Percentiles rank a stretch among this genome's conserved stretches.
These are phyloP conservation scores for Leptinotarsa undecemlineata DNA, from an alignment of 1,140 invertebrate genomes.

Conservation along the genomic window DNA sequence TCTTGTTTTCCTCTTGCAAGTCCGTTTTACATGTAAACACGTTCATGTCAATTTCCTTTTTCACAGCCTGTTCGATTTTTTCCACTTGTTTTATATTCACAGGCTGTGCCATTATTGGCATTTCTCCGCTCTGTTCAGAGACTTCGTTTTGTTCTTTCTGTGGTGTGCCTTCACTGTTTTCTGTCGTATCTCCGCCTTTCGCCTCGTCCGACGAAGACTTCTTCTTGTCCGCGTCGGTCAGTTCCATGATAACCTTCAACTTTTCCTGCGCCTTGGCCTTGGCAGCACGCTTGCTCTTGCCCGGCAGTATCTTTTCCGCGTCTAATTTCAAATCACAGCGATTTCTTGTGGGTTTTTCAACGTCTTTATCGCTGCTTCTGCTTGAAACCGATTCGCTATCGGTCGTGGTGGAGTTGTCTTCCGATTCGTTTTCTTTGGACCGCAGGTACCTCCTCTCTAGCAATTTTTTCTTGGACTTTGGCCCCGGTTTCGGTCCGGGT, in stretches of 20 bases:
- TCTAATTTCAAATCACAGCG: not conserved
- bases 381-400: conserved; percentile 5
- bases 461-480: conserved; percentile 29
- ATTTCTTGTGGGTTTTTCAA: not conserved
- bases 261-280: conserved; percentile 39
- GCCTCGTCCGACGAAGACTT: not conserved
- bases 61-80: not conserved
- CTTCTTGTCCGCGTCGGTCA: not conserved
- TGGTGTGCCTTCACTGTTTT: not conserved
- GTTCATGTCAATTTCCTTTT: conserved; percentile 40
- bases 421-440: not conserved
- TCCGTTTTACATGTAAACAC: conserved; percentile 50
- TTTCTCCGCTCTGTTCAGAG: not conserved
- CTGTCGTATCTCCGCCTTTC: not conserved
- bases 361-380: not conserved
- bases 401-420: not conserved
- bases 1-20: conserved; percentile 43
- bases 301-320: not conserved
- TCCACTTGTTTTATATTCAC: not conserved
- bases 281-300: conserved; percentile 34
- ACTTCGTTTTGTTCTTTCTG: not conserved
- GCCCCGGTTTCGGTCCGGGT: conserved; percentile 30
- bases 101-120: no score
- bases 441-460: not conserved
- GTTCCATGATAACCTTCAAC: conserved; percentile 34